phyloP scores from a whole-genome alignment of 1,140 invertebrate genomes.

The Gyrodactylus salaris region DNA sequence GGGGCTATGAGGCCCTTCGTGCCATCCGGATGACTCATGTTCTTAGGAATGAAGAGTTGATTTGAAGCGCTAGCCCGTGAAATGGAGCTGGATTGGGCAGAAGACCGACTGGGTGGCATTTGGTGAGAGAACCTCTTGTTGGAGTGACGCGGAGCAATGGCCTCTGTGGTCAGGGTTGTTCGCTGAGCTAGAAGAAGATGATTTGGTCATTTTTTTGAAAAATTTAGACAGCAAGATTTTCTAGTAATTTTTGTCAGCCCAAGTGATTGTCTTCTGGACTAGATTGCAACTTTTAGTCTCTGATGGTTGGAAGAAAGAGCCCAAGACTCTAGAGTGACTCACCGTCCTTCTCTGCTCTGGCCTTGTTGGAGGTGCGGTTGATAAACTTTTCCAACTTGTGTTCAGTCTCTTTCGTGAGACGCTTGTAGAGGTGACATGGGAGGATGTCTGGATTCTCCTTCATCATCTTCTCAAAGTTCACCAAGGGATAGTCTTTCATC shows the following conservation, averaged over 20 bases:
- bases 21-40: neutral
- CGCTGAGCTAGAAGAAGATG: neutral
- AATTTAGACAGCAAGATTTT: no score
- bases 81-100: neutral
- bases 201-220: no score
- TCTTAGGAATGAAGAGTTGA: neutral
- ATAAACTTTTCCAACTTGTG: neutral
- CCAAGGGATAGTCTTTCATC: neutral
- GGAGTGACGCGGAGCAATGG: neutral
- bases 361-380: neutral
- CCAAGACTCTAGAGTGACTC: no score
- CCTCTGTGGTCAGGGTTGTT: neutral
- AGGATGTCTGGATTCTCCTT: neutral
- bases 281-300: no score
- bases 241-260: no score
- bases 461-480: neutral
- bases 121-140: neutral
- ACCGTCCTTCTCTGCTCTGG: neutral
- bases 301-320: no score
- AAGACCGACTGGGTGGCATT: no score
- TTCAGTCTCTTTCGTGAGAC: neutral
- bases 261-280: no score
- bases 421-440: neutral
- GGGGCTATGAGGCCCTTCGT: neutral
- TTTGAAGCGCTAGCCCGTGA: neutral